These are phyloP conservation scores for Machimus rusticus DNA, from an alignment of 2,888 invertebrate genomes.

Conservation along the genomic window DNA sequence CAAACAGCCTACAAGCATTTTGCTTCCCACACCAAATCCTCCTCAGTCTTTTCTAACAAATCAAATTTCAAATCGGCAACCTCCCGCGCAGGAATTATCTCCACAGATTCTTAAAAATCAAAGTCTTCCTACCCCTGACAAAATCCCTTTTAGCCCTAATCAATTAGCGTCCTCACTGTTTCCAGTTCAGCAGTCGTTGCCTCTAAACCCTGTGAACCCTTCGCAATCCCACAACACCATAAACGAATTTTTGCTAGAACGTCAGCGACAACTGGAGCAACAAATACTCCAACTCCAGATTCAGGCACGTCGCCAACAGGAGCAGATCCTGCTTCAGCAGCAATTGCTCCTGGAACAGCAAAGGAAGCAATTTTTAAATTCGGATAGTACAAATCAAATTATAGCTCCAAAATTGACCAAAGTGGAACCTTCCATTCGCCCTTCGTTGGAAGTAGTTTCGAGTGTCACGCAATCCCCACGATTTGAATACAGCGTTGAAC, in stretches of 20 bases:
- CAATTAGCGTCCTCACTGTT: conserved; percentile 34
- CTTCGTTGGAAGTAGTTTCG: conserved; percentile 62
- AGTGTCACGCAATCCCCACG: conserved; percentile 54
- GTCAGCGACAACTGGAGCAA: conserved; percentile 74
- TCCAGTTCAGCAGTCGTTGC: conserved; percentile 45
- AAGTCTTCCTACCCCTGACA: conserved; percentile 25
- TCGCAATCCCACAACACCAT: conserved; percentile 49
- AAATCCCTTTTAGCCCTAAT: conserved; percentile 24
- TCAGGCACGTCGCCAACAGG: conserved; percentile 76
- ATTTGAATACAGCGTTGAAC: conserved; percentile 60
- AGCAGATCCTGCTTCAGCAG: conserved; percentile 72
- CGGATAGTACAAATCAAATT: conserved; percentile 50
- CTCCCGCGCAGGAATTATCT: neutral
- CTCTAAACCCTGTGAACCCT: conserved; percentile 13
- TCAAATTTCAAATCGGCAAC: conserved; percentile 9
- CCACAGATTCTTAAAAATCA: conserved; percentile 31
- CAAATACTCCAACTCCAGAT: conserved; percentile 72
- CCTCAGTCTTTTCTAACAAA: neutral
- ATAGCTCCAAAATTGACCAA: conserved; percentile 49
- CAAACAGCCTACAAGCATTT: neutral
- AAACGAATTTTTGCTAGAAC: conserved; percentile 61
- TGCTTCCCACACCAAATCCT: conserved; percentile 42
- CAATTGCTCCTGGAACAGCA: conserved; percentile 68
- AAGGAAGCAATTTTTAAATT: conserved; percentile 51
- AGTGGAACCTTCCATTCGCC: conserved; percentile 54